These are phyloP conservation scores for Conops quadrifasciatus DNA, from an alignment of 2,888 invertebrate species.

Conservation along the genomic window DNA sequence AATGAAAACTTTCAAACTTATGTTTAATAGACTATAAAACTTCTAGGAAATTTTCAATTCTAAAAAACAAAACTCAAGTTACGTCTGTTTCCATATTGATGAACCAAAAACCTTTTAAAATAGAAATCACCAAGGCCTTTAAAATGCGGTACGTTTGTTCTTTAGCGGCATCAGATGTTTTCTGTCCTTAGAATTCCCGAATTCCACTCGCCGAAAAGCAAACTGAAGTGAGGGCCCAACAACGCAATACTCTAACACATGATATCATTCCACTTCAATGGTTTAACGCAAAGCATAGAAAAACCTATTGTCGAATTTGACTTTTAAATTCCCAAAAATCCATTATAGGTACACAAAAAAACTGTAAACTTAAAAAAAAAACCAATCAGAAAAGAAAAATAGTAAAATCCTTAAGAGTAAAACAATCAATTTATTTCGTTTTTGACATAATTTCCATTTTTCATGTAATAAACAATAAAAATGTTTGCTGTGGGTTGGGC, in stretches of 20 bases:
- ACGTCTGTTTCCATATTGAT: no score
- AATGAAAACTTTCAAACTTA: no score
- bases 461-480: constrained; percentile 52
- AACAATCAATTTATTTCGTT: constrained; percentile 62
- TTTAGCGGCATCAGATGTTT: no score
- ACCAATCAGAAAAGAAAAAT: constrained; percentile 57
- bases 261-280: constrained; percentile 61
- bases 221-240: no score
- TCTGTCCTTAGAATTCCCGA: no score
- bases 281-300: background rate
- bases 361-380: background rate
- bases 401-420: constrained; percentile 62
- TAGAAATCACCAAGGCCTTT: no score
- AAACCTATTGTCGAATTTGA: background rate
- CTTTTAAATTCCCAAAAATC: background rate
- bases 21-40: no score
- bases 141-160: no score
- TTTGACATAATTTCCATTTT: constrained; percentile 64
- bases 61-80: no score
- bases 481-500: constrained; percentile 31
- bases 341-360: constrained; percentile 24
- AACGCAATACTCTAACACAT: constrained; percentile 50
- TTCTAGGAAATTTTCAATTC: no score
- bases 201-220: no score
- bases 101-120: no score